Conservation (phyloP, 2,888 invertebrate species). For the Odontomyia ornata region DNA sequence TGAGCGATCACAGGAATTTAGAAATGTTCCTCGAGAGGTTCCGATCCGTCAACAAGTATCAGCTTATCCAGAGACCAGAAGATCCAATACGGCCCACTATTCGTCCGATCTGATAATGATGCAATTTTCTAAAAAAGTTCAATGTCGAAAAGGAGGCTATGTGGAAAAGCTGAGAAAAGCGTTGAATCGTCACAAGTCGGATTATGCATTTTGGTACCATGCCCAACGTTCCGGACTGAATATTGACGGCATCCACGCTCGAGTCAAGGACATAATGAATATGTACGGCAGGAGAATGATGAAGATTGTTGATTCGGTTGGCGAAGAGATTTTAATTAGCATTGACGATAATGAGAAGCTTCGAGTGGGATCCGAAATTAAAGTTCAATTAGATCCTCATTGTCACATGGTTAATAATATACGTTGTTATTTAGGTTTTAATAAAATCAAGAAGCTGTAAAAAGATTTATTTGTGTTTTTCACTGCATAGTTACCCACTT, state of each 20-base stretch:
- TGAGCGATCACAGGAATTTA: background rate
- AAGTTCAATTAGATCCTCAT: conserved; percentile 7
- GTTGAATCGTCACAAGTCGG: conserved; percentile 12
- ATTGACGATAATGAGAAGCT: conserved; percentile 17
- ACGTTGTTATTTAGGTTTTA: conserved; percentile 21
- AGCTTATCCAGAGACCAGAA: background rate
- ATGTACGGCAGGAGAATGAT: conserved; percentile 10
- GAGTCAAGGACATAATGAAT: background rate
- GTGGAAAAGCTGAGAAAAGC: background rate
- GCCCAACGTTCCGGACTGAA: conserved; percentile 7
- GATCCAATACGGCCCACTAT: background rate
- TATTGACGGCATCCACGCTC: background rate
- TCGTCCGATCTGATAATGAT: too few species aligned
- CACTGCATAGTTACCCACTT: too few species aligned
- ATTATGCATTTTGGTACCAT: conserved; percentile 38
- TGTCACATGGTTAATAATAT: background rate
- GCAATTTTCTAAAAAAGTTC: conserved; percentile 13
- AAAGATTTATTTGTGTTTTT: background rate
- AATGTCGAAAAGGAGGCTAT: conserved; percentile 30
- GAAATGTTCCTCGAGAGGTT: background rate
- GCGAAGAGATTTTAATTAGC: conserved; percentile 1
- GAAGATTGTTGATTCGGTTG: background rate
- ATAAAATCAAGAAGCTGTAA: conserved; percentile 30
- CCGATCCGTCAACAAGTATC: background rate
- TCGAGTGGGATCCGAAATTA: background rate